Evolutionary conservation across 2,888 invertebrate genomes (phyloP), one percentile per base, ranked within the genome.

Genomic region (Euphydryas editha): DNA sequence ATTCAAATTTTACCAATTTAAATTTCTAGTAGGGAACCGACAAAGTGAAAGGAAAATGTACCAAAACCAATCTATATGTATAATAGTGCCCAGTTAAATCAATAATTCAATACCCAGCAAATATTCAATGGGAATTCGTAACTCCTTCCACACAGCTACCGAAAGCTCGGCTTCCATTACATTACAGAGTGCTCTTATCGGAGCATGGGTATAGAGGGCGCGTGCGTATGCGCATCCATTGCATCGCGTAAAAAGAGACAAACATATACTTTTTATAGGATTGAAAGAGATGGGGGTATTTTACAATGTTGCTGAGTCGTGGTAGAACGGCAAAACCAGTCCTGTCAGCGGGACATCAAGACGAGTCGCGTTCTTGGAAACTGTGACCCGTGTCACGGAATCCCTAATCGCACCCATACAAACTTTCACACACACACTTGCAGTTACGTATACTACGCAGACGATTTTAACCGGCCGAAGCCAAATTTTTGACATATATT

Each of bases 381-480:
- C 85, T 85, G 91, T 92, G 92, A 92, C 91, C 92, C 85, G 87
- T 92, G 92, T 92, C 92, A 92, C 88, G 92, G 93, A 92, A 92
- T 92, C 92, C 92, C 92, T 91, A 80, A 80, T 75, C 82, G 76
- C 88, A 87, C 87, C 88, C 85, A 83, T 73, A 73, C 64, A 68
- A 75, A 76, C 71, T 63, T 70, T 64, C 72, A 70, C 72, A 78
- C 81, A 70, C 72, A 72, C 73, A 68, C 64, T 36, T 55, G 49
- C 51, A 47, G 49, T 46, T 37, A 20, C 39, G 24, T 54, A 60
- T 21, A 18, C 57, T 44, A 46, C 56, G 37, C 7, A 21, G 37
- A 55, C 21, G 13, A 24, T 24, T 36, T 44, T 39, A 36, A 61
- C 49, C 30, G 39, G 61, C 42, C 46, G 44, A 42, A 56, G 46